A percentile compares a stretch with the other conserved stretches of the same genome.
Evolutionary conservation across 2,113 vertebrate species (phyloP).

Genomic region (Taurulus bubalis): DNA sequence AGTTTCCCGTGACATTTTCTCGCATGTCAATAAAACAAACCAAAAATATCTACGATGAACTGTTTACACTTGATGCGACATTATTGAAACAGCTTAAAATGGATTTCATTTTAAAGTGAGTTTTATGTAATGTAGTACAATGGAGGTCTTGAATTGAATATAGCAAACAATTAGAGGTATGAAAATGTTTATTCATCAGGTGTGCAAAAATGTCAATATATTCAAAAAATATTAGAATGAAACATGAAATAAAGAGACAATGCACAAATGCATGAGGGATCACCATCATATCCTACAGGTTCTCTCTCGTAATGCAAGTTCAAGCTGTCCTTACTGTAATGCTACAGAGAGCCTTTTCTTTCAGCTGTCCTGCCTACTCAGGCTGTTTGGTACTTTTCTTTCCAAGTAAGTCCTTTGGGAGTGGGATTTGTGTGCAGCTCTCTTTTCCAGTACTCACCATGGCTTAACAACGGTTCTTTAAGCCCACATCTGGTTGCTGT

Average conservation of each 20-base stretch:
- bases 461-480: slow-evolving; percentile 68
- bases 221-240: slow-evolving; percentile 58
- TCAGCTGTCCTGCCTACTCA: slow-evolving; percentile 40
- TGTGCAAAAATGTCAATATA: slow-evolving; percentile 73
- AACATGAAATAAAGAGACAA: slow-evolving; percentile 51
- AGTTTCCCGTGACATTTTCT: not conserved
- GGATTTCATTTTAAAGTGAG: not conserved
- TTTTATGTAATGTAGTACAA: not conserved
- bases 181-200: slow-evolving; percentile 74
- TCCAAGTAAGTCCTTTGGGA: slow-evolving; percentile 65
- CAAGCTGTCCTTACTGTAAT: slow-evolving; percentile 22
- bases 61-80: not conserved
- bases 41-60: not conserved
- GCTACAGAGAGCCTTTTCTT: slow-evolving; percentile 15
- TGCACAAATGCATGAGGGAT: slow-evolving; percentile 36
- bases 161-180: slow-evolving; percentile 52
- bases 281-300: slow-evolving; percentile 3
- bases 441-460: slow-evolving; percentile 65
- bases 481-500: slow-evolving; percentile 74
- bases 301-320: not conserved
- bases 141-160: slow-evolving; percentile 33
- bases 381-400: slow-evolving; percentile 74
- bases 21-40: not conserved
- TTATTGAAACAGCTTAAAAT: not conserved
- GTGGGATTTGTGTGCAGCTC: slow-evolving; percentile 64